Conservation (phyloP, 1,140 invertebrate species). For the Akabosia matsudoensis region DNA sequence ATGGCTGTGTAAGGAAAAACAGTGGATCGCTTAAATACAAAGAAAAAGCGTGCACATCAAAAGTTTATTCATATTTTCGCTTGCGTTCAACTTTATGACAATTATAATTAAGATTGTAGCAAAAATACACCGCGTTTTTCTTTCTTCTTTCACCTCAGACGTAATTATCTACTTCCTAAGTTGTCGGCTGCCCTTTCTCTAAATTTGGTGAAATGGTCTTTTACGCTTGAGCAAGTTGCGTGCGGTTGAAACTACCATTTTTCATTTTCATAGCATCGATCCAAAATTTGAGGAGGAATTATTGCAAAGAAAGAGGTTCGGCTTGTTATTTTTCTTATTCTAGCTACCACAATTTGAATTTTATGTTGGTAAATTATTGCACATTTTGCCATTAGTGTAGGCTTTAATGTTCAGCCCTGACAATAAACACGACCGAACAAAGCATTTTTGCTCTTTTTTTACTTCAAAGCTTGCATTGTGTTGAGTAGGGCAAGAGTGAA, state of each 20-base stretch:
- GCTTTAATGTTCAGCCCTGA: too few relatives aligned
- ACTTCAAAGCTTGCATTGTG: too few relatives aligned
- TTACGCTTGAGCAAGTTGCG: background rate
- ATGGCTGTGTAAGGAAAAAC: background rate
- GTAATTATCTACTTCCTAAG: constrained; percentile 13
- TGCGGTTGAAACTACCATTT: background rate
- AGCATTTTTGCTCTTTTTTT: too few relatives aligned
- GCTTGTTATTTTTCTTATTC: too few relatives aligned
- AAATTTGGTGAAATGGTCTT: background rate
- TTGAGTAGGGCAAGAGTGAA: too few relatives aligned
- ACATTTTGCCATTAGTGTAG: too few relatives aligned
- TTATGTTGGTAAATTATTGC: constrained; percentile 4
- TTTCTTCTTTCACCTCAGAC: background rate
- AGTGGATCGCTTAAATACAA: background rate
- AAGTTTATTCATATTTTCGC: background rate
- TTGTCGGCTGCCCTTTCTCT: background rate
- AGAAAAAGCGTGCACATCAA: background rate
- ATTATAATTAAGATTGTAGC: background rate
- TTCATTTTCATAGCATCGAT: constrained; percentile 4
- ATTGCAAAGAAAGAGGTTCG: background rate
- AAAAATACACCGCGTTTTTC: background rate
- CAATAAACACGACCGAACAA: too few relatives aligned
- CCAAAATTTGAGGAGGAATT: background rate
- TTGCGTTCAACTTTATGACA: background rate
- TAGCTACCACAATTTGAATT: background rate